These are phyloP conservation scores for Stenurella melanura DNA, from an alignment of 2,888 invertebrate genomes.

Conservation along the genomic window DNA sequence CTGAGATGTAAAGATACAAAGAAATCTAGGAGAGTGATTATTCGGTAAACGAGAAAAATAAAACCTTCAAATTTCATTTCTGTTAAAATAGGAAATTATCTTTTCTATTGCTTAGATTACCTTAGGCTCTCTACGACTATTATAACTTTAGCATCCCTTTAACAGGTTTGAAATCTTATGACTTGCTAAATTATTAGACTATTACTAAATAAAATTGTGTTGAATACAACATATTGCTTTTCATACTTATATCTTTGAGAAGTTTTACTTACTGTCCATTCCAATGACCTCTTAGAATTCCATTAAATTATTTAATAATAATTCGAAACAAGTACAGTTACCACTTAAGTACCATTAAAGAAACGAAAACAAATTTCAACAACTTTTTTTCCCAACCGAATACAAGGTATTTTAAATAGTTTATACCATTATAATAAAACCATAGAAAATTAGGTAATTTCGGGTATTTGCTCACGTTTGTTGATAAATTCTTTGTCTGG, in stretches of 20 bases:
- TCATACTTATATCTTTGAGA: not conserved
- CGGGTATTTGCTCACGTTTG: not conserved
- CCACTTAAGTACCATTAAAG: not conserved
- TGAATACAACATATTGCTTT: not conserved
- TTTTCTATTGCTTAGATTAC: too few relatives aligned
- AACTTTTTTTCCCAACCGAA: not conserved
- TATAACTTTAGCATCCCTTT: too few relatives aligned
- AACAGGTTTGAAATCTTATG: too few relatives aligned
- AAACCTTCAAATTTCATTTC: too few relatives aligned
- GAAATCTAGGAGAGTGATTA: too few relatives aligned
- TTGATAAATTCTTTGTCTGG: not conserved
- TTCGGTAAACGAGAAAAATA: too few relatives aligned
- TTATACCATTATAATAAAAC: not conserved
- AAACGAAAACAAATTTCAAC: conserved; percentile 6
- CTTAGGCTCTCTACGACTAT: too few relatives aligned
- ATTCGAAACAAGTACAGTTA: not conserved
- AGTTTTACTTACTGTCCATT: not conserved
- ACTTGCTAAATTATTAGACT: not conserved
- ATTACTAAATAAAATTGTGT: not conserved
- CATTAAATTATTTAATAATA: not conserved
- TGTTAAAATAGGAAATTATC: too few relatives aligned
- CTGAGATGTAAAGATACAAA: too few relatives aligned
- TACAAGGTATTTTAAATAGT: not conserved
- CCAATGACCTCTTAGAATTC: not conserved
- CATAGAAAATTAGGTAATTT: conserved; percentile 3